A percentile compares a stretch with the other conserved stretches of the same genome.
These are phyloP conservation scores for Urocitellus parryii DNA, from an alignment of 2,113 vertebrate genomes.

Conservation along the genomic window DNA sequence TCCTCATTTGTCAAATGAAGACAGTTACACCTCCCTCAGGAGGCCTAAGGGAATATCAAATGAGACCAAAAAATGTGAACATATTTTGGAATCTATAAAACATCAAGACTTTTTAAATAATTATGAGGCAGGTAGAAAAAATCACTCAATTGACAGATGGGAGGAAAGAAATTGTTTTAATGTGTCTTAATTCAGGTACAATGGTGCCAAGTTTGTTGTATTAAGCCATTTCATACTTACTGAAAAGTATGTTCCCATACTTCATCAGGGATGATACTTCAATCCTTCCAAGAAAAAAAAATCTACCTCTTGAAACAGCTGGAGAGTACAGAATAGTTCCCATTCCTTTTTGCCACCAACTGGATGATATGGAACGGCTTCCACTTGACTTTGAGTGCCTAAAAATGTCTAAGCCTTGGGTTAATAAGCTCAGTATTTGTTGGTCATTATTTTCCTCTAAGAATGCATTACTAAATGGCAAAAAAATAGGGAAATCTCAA, in stretches of 20 bases:
- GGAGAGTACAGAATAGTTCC: not conserved
- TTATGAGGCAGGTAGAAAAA: not conserved
- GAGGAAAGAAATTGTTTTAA: not conserved
- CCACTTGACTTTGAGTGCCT: not conserved
- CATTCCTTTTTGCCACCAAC: not conserved
- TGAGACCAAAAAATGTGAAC: slow-evolving; percentile 7
- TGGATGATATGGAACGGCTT: not conserved
- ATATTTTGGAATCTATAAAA: slow-evolving; percentile 43
- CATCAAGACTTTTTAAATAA: not conserved
- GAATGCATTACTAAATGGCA: not conserved
- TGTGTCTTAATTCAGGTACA: not conserved
- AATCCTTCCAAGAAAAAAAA: not conserved
- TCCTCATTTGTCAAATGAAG: slow-evolving; percentile 44
- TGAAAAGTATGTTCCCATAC: slow-evolving; percentile 28
- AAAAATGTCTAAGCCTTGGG: not conserved
- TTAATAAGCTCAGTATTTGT: not conserved
- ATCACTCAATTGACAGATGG: not conserved
- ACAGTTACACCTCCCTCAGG: slow-evolving; percentile 32
- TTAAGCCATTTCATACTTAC: slow-evolving; percentile 28
- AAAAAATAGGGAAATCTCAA: not conserved
- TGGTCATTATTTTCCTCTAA: not conserved
- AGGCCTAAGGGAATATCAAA: slow-evolving; percentile 12
- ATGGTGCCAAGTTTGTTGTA: slow-evolving; percentile 25
- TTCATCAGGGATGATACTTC: not conserved
- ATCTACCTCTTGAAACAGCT: not conserved